Evolutionary conservation across 2,888 invertebrate genomes (phyloP), one percentile per base, ranked within the genome.

Genomic region (Ametastegia equiseti): DNA sequence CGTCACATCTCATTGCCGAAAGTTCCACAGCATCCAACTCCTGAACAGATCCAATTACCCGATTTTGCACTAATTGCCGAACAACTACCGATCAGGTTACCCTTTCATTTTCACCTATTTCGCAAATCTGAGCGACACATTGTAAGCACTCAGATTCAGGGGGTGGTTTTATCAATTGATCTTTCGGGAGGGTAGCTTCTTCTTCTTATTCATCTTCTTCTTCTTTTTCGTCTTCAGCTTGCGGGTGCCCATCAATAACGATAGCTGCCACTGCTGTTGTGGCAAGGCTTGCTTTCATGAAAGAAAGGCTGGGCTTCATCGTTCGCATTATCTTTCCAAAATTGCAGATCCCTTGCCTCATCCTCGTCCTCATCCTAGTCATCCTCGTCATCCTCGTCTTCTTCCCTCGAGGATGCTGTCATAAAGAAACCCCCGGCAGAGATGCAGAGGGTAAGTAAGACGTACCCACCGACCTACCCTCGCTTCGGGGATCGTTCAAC

Each of bases 271-370:
- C n/a, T n/a, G n/a, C n/a, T n/a, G n/a, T n/a, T n/a, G n/a, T n/a
- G n/a, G n/a, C n/a, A n/a, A 36, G n/a, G 78, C 47, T 50, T 82
- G 82, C 82, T 84, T 84, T 83, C 82, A 81, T 83, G 82, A 81
- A 77, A 84, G 82, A 87, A 88, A 86, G 85, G 85, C 85, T 79
- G 82, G 82, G 83, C 82, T 84, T 81, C 87, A 88, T 86, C 86
- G 86, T 80, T 84, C 82, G 85, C 84, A 87, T 90, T 90, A 90
- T 89, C 88, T 88, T 88, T 30, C 82, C 84, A 83, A 88, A 89
- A 89, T 89, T 89, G 88, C 85, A 36, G 27, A 54, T 30, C 50
- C 36, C 54, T 57, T 33, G 39, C 60, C 60, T 60, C 30, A 54
- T 23, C 30, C 30, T 15, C 30, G 15, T 60, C 60, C 15, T 30